Percentiles rank a stretch among this genome's conserved stretches.
Conservation (phyloP, 2,113 vertebrate species). For the Pavo muticus region DNA sequence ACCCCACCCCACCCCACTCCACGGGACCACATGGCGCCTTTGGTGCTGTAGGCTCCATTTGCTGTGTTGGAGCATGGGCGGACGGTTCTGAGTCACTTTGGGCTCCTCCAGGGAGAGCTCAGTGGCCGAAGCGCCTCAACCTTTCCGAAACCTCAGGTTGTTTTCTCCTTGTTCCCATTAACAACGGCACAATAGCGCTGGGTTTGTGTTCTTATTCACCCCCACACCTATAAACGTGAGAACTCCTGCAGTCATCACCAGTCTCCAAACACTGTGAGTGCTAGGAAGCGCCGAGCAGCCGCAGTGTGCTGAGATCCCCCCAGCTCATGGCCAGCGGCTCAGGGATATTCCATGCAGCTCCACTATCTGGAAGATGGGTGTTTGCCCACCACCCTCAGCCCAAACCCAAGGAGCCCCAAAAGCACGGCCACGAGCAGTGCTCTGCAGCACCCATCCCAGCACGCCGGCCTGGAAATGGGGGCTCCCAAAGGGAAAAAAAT, state of each 20-base stretch:
- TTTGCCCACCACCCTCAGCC: neutral
- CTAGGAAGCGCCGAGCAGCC: neutral
- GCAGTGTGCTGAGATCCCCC: neutral
- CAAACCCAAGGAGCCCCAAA: neutral
- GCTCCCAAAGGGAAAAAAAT: neutral
- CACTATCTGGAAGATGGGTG: constrained; percentile 30
- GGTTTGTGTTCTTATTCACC: neutral
- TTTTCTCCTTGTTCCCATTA: neutral
- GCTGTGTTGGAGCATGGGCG: neutral
- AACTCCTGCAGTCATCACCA: neutral
- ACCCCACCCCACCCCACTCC: neutral
- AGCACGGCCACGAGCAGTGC: neutral
- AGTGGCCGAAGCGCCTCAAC: neutral
- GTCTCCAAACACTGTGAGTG: too few species aligned
- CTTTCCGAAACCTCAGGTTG: neutral
- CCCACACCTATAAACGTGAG: fast-evolving
- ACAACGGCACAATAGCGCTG: neutral
- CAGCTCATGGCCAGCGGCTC: constrained; percentile 6
- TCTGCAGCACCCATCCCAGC: neutral
- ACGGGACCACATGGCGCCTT: neutral
- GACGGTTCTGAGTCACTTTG: neutral
- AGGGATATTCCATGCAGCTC: neutral
- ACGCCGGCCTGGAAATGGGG: neutral
- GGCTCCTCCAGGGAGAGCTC: neutral
- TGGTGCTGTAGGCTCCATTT: neutral